These are phyloP conservation scores for Epistrophe grossulariae DNA, from an alignment of 2,888 invertebrate genomes.

Conservation along the genomic window DNA sequence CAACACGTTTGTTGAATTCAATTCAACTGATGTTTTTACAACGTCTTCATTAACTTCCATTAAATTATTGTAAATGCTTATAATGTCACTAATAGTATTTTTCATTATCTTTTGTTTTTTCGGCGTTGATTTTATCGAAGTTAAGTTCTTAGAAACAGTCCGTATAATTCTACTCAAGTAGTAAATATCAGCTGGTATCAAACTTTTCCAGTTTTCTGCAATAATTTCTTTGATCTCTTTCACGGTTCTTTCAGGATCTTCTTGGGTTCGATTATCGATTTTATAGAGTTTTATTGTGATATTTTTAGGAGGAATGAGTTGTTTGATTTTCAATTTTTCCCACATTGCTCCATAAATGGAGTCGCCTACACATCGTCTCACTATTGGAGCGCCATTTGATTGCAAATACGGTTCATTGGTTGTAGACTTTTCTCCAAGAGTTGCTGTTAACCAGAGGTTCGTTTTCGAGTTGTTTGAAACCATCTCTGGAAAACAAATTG, in stretches of 20 bases:
- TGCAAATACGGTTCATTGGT: slow-evolving; percentile 86
- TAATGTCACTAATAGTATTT: slow-evolving; percentile 77
- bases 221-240: slow-evolving; percentile 77
- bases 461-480: slow-evolving; percentile 53
- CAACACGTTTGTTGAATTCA: slow-evolving; percentile 88
- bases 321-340: slow-evolving; percentile 82
- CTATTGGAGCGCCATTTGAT: slow-evolving; percentile 86
- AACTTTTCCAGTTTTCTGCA: slow-evolving; percentile 75
- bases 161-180: slow-evolving; percentile 83
- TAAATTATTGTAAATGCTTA: slow-evolving; percentile 84
- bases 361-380: slow-evolving; percentile 86
- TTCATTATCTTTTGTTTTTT: slow-evolving; percentile 50
- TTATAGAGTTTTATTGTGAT: slow-evolving; percentile 78
- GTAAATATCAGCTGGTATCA: slow-evolving; percentile 86
- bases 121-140: slow-evolving; percentile 1
- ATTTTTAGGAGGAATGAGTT: slow-evolving; percentile 33
- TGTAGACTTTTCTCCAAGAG: slow-evolving; percentile 84
- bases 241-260: slow-evolving; percentile 77
- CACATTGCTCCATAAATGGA: slow-evolving; percentile 86
- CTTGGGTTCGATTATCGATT: slow-evolving; percentile 76
- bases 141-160: slow-evolving; percentile 58
- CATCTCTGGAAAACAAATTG: slow-evolving; percentile 80
- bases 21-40: slow-evolving; percentile 80
- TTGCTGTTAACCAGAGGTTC: slow-evolving; percentile 78
- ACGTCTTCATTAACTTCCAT: slow-evolving; percentile 83